phyloP scores from a whole-genome alignment of 2,888 invertebrate genomes.

The Habroteleia sp. region DNA sequence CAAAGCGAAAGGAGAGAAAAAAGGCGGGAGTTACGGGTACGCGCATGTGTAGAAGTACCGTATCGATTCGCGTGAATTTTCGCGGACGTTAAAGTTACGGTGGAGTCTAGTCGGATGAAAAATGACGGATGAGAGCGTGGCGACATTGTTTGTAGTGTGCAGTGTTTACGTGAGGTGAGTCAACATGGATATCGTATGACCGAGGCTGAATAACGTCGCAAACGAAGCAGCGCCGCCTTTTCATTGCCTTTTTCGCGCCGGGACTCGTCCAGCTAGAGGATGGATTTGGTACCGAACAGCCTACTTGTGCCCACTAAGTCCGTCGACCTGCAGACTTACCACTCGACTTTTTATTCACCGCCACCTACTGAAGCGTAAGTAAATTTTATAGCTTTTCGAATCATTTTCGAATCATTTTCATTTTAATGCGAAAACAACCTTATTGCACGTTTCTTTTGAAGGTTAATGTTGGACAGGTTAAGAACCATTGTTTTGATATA shows the following conservation, averaged over 20 bases:
- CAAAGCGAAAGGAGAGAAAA: slow-evolving; percentile 13
- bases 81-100: slow-evolving; percentile 3
- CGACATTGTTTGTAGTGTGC: slow-evolving; percentile 51
- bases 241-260: neutral
- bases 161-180: slow-evolving; percentile 58
- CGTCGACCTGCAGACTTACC: slow-evolving; percentile 75
- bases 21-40: slow-evolving; percentile 43
- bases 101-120: slow-evolving; percentile 4
- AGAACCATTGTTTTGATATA: no score
- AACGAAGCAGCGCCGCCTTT: slow-evolving; percentile 17
- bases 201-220: slow-evolving; percentile 21
- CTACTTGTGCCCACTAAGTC: slow-evolving; percentile 74
- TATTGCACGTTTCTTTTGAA: no score
- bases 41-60: slow-evolving; percentile 49
- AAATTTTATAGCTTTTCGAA: no score
- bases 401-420: no score
- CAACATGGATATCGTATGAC: slow-evolving; percentile 63
- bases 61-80: slow-evolving; percentile 32
- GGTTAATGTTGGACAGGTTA: no score
- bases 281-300: slow-evolving; percentile 74
- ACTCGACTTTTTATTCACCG: slow-evolving; percentile 79
- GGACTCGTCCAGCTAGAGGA: slow-evolving; percentile 59
- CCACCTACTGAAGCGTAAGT: slow-evolving; percentile 80
- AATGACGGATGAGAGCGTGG: slow-evolving; percentile 20
- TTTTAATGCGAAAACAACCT: no score